These are phyloP conservation scores for Torymus auratus DNA, from an alignment of 2,888 invertebrate genomes.

Conservation along the genomic window DNA sequence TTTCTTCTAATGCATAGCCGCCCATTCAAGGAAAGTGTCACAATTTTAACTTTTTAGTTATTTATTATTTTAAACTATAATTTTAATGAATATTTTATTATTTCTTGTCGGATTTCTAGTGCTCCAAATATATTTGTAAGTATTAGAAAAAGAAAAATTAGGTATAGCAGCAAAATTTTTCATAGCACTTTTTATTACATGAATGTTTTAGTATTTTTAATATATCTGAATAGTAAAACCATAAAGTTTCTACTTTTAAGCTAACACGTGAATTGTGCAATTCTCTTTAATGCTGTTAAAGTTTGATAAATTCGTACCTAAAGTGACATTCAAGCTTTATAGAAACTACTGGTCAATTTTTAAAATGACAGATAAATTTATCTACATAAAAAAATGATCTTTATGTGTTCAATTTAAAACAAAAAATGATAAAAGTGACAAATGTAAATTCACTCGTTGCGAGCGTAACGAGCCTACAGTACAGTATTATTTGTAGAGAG, in stretches of 20 bases:
- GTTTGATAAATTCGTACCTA: slow-evolving; percentile 18
- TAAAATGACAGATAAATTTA: slow-evolving; percentile 12
- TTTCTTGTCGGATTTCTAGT: no score
- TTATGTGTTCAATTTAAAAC: slow-evolving; percentile 50
- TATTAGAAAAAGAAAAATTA: no score
- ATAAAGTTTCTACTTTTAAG: slow-evolving; percentile 27
- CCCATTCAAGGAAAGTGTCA: no score
- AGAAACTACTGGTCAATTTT: slow-evolving; percentile 45
- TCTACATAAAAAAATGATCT: slow-evolving; percentile 47
- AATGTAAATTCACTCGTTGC: slow-evolving; percentile 29
- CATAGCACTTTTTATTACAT: not conserved
- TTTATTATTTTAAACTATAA: no score
- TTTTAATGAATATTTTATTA: no score
- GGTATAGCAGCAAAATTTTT: no score
- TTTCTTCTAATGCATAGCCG: no score
- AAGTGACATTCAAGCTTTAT: slow-evolving; percentile 31
- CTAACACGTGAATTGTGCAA: slow-evolving; percentile 38
- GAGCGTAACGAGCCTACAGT: slow-evolving; percentile 30
- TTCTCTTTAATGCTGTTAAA: slow-evolving; percentile 38
- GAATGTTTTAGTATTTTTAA: not conserved
- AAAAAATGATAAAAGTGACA: slow-evolving; percentile 21
- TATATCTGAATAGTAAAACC: slow-evolving; percentile 1
- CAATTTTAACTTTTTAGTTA: no score
- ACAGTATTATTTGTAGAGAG: slow-evolving; percentile 57
- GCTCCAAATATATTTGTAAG: no score